Evolutionary conservation across 2,113 vertebrate species (phyloP).

Genomic region (Nibea albiflora): DNA sequence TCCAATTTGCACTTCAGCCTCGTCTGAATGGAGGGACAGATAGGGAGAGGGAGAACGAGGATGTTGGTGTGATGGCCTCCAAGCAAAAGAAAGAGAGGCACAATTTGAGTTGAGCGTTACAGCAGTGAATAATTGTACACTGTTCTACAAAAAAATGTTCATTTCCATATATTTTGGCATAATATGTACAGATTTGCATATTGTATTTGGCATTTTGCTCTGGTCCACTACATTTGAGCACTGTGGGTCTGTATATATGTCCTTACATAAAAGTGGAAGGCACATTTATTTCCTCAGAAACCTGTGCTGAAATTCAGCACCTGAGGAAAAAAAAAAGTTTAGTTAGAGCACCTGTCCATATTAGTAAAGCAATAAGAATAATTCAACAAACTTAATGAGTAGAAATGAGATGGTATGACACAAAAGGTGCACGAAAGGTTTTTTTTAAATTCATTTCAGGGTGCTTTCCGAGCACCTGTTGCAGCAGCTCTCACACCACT

Average conservation of each 20-base stretch:
- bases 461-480: not conserved
- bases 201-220: not conserved
- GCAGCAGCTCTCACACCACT: not conserved
- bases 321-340: not conserved
- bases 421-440: not conserved
- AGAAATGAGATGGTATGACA: not conserved
- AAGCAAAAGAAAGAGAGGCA: slow-evolving; percentile 51
- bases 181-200: slow-evolving; percentile 22
- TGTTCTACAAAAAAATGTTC: slow-evolving; percentile 5
- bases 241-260: not conserved
- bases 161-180: not conserved
- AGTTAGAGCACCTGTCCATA: not conserved
- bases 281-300: not conserved
- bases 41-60: slow-evolving; percentile 64
- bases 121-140: slow-evolving; percentile 33
- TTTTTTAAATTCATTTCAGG: not conserved
- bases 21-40: slow-evolving; percentile 81
- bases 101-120: slow-evolving; percentile 49
- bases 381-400: not conserved
- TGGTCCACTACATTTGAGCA: not conserved
- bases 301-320: not conserved
- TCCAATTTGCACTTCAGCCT: slow-evolving; percentile 88
- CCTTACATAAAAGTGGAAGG: not conserved
- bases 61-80: slow-evolving; percentile 73
- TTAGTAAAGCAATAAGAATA: not conserved